Evolutionary conservation across 2,797 vertebrate species (phyloP), one percentile per base, ranked within the genome.

Genomic region (Yasuhikotakia modesta): DNA sequence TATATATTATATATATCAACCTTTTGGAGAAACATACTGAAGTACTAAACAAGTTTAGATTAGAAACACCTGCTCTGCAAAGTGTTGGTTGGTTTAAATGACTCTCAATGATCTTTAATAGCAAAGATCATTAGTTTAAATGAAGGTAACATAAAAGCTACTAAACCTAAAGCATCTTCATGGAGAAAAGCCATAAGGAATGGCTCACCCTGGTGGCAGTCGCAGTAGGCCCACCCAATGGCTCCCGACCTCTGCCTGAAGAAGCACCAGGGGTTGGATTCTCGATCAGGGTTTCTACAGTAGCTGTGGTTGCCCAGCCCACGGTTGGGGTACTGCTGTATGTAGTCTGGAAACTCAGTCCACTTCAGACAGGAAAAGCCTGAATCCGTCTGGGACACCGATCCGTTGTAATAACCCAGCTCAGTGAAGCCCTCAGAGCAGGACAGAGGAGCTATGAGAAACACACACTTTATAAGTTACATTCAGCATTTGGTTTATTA

Each of bases 241-340:
- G 93, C 92, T 74, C 95, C 96, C 0, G 95, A 95, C 8, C 84
- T 89, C 24, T 96, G 95, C 5, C 94, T 91, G 87, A 94, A 96
- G 90, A 97, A 97, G 83, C 96, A 97, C 96, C 96, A 97, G n/a
- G 96, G 96, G 1, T 89, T 92, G 12, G 85, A 82, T 83, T 94
- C 95, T 0, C 94, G 91, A 0, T 97, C 96, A 0, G 96, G 96
- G 89, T 95, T 97, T 85, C 96, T 92, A 90, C 96, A 97, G 90
- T 91, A 93, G 87, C 90, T 96, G 91, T 97, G 96, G 83, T 94
- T 90, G 0, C 95, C 96, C 69, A 97, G 87, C 11, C 95, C 96
- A 22, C 91, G 90, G 30, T 91, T 90, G 1, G 95, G 95, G 82
- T 97, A 97, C 90, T 96, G 96, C 90, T 92, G 93, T 8, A 96